Conservation (phyloP, 2,888 invertebrate species). For the Mantis religiosa region DNA sequence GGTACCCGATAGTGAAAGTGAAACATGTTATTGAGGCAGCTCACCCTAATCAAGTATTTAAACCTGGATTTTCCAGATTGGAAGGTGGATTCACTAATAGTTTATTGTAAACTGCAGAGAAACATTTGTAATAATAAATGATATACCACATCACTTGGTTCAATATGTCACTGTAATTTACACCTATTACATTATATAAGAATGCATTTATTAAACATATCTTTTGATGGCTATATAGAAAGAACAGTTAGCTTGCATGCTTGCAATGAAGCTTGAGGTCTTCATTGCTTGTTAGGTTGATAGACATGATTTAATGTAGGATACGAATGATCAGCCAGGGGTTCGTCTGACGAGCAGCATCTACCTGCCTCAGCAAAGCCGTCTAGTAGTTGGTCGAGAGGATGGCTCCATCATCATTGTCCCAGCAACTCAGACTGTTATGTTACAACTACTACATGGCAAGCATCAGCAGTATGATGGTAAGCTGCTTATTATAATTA, state of each 20-base stretch:
- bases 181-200: no score
- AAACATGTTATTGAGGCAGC: no score
- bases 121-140: no score
- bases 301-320: constrained; percentile 4
- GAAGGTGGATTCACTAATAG: no score
- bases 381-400: constrained; percentile 89
- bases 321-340: constrained; percentile 38
- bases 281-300: not conserved
- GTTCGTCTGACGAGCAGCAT: constrained; percentile 89
- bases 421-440: constrained; percentile 92
- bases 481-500: constrained; percentile 40
- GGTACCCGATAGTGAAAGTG: no score
- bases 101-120: no score
- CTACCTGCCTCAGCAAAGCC: constrained; percentile 88
- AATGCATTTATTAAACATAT: no score
- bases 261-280: not conserved
- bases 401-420: constrained; percentile 95
- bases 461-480: constrained; percentile 77
- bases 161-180: no score
- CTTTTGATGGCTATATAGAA: no score
- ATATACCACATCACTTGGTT: no score
- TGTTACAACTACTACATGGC: constrained; percentile 85
- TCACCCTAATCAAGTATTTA: no score
- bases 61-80: no score
- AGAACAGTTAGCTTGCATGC: not conserved